Evolutionary conservation across 1,140 invertebrate genomes (phyloP).

Genomic region (Drosophila repleta): DNA sequence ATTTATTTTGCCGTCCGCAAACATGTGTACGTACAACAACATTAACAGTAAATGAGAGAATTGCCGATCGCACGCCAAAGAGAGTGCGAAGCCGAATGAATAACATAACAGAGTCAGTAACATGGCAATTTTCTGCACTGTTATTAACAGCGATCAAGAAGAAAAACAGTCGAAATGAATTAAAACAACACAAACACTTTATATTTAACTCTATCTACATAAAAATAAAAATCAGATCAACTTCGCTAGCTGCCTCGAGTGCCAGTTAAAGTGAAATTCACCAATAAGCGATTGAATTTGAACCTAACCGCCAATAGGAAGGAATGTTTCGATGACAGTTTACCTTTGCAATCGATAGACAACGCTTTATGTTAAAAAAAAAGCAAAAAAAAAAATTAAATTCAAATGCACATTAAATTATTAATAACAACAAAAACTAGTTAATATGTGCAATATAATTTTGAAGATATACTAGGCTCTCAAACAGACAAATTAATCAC

Average conservation of each 20-base stretch:
- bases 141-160: constrained; percentile 17
- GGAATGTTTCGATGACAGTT: not conserved
- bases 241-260: not conserved
- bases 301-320: not conserved
- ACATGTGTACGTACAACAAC: constrained; percentile 51
- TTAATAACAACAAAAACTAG: not conserved
- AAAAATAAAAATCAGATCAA: no score
- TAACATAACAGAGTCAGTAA: constrained; percentile 9
- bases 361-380: not conserved
- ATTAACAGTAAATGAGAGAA: constrained; percentile 54
- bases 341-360: not conserved
- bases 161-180: constrained; percentile 6
- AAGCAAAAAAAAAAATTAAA: no score
- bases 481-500: not conserved
- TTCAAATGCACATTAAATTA: no score
- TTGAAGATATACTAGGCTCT: no score
- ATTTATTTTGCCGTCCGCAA: constrained; percentile 45
- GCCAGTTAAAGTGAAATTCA: not conserved
- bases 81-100: not conserved
- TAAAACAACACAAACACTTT: not conserved
- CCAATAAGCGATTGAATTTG: not conserved
- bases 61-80: constrained; percentile 24
- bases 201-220: no score
- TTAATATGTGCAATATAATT: no score
- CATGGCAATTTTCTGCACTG: constrained; percentile 4